These are phyloP conservation scores for Paguma larvata DNA, from an alignment of 2,797 vertebrate genomes.

Conservation along the genomic window DNA sequence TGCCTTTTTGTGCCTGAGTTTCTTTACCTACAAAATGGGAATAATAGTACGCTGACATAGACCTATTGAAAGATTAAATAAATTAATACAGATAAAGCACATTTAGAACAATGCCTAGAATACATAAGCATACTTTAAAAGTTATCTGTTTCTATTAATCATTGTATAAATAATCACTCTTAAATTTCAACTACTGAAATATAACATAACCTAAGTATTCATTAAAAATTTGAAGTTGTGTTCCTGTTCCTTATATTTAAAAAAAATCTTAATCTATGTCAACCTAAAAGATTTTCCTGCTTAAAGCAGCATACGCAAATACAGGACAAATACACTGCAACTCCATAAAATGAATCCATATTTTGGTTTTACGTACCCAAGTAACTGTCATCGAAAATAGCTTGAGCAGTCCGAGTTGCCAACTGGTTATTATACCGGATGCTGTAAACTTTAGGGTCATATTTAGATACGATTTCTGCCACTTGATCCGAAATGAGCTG, in stretches of 20 bases:
- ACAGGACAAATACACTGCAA: not conserved
- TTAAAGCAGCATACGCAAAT: not conserved
- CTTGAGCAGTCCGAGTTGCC: constrained; percentile 93
- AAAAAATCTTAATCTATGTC: not conserved
- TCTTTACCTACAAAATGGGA: not conserved
- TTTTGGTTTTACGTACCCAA: constrained; percentile 90
- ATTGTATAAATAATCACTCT: not conserved
- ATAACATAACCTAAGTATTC: not conserved
- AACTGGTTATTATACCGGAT: constrained; percentile 91
- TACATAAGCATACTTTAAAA: not conserved
- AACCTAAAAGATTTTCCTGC: not conserved
- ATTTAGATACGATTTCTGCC: constrained; percentile 92
- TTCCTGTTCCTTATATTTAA: not conserved
- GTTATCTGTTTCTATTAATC: not conserved
- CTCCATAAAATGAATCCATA: not conserved
- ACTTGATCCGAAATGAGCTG: constrained; percentile 97
- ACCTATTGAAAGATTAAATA: not conserved
- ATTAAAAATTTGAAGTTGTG: not conserved
- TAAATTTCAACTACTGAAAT: not conserved
- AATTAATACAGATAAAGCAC: not conserved
- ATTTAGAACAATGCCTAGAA: not conserved
- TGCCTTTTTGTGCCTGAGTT: not conserved
- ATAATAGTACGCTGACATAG: not conserved
- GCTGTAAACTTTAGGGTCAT: constrained; percentile 85
- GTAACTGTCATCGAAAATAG: constrained; percentile 97